These are phyloP conservation scores for Neoscelio sp. DNA, from an alignment of 2,888 invertebrate species.

Conservation along the genomic window DNA sequence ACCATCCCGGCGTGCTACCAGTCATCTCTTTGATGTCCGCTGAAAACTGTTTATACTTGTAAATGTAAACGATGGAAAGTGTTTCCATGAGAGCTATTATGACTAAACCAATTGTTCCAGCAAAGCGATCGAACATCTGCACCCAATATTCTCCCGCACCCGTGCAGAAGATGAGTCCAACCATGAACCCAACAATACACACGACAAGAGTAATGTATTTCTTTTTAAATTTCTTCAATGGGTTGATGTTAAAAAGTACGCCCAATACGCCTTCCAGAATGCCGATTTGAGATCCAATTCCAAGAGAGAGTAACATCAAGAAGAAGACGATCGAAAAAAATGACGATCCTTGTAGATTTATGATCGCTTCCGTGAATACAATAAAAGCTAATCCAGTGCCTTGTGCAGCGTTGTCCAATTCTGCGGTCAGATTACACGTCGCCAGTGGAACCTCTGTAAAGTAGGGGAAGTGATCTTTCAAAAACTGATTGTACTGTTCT, in stretches of 20 bases:
- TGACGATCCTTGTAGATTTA: constrained; percentile 96
- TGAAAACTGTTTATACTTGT: constrained; percentile 21
- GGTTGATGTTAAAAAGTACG: constrained; percentile 97
- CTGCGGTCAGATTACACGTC: too few relatives aligned
- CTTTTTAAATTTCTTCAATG: constrained; percentile 7
- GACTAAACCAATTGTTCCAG: constrained; percentile 34
- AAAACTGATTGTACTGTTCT: neutral
- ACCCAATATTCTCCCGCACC: constrained; percentile 45
- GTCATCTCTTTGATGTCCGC: constrained; percentile 40
- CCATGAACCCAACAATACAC: neutral
- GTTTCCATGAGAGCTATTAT: constrained; percentile 41
- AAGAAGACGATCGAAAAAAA: constrained; percentile 99
- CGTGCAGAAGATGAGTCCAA: constrained; percentile 32
- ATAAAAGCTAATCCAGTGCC: constrained; percentile 98
- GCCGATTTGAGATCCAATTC: constrained; percentile 97
- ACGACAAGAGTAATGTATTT: constrained; percentile 6
- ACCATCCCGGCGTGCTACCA: constrained; percentile 28
- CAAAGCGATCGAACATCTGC: constrained; percentile 48
- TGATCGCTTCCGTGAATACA: constrained; percentile 98
- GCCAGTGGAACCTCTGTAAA: too few relatives aligned
- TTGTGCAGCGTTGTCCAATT: too few relatives aligned
- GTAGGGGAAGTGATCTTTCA: too few relatives aligned
- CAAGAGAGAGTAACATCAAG: constrained; percentile 96
- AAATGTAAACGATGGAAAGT: constrained; percentile 6
- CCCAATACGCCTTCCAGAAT: constrained; percentile 98